Evolutionary conservation across 2,888 invertebrate species (phyloP).

Genomic region (Notocelia uddmanniana): DNA sequence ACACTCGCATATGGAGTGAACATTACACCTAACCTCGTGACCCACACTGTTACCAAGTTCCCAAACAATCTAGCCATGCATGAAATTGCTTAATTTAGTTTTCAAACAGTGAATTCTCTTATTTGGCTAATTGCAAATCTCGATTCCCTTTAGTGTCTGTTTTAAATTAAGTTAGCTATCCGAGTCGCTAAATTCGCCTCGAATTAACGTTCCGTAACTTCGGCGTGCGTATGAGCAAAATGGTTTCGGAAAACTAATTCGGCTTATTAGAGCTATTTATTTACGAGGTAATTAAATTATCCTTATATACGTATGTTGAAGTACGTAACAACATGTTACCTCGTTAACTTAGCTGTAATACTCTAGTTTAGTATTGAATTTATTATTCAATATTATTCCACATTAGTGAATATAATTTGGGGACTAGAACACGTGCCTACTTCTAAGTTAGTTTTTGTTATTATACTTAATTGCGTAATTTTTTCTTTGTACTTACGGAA

Average conservation of each 20-base stretch:
- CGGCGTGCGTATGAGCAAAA: slow-evolving; percentile 27
- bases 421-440: too few relatives aligned
- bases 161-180: slow-evolving; percentile 45
- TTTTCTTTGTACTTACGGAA: neutral
- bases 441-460: too few relatives aligned
- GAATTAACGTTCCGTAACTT: slow-evolving; percentile 41
- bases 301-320: slow-evolving; percentile 11
- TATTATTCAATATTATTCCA: neutral
- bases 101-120: slow-evolving; percentile 47
- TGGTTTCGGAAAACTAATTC: slow-evolving; percentile 29
- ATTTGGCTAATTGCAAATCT: slow-evolving; percentile 47
- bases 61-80: slow-evolving; percentile 45
- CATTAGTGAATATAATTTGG: neutral
- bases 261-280: slow-evolving; percentile 32
- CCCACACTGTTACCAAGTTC: slow-evolving; percentile 38
- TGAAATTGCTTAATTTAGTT: slow-evolving; percentile 47
- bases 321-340: slow-evolving; percentile 9
- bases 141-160: slow-evolving; percentile 47
- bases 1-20: neutral
- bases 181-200: slow-evolving; percentile 39
- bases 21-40: slow-evolving; percentile 30
- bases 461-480: neutral
- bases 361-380: too few relatives aligned
- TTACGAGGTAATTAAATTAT: slow-evolving; percentile 17
- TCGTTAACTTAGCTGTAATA: slow-evolving; percentile 10